These are phyloP conservation scores for Drosophila sordidula DNA, from an alignment of 2,888 invertebrate genomes.

Conservation along the genomic window DNA sequence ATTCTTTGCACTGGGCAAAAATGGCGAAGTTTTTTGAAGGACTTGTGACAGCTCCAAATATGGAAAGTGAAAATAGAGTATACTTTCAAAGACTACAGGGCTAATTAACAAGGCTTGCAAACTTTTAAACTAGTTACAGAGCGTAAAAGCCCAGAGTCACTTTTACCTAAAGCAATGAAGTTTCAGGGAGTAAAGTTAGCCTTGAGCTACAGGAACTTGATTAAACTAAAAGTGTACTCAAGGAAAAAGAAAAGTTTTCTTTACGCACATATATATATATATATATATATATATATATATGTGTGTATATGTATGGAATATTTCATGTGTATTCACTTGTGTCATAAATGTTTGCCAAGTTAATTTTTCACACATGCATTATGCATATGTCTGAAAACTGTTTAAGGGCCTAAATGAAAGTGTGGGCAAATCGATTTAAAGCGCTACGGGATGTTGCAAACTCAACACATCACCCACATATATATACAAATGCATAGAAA, in stretches of 20 bases:
- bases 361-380: conserved; percentile 1
- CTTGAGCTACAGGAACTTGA: conserved; percentile 2
- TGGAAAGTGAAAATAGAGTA: neutral
- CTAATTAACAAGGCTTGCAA: neutral
- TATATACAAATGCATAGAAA: conserved; percentile 3
- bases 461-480: neutral
- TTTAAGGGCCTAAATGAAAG: too few species aligned
- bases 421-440: conserved; percentile 22
- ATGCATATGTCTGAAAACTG: too few species aligned
- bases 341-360: conserved; percentile 11
- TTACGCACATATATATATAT: neutral
- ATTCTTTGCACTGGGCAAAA: neutral
- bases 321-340: conserved; percentile 1
- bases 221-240: conserved; percentile 24
- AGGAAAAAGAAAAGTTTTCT: conserved; percentile 8
- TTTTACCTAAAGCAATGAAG: neutral
- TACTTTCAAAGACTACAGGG: neutral
- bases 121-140: neutral
- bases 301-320: neutral
- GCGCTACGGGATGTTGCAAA: conserved; percentile 6
- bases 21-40: neutral
- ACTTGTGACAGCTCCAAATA: neutral
- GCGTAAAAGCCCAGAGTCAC: neutral
- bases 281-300: neutral
- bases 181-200: neutral